phyloP scores from a whole-genome alignment of 2,113 vertebrate species.

The Hemichromis elongatus region DNA sequence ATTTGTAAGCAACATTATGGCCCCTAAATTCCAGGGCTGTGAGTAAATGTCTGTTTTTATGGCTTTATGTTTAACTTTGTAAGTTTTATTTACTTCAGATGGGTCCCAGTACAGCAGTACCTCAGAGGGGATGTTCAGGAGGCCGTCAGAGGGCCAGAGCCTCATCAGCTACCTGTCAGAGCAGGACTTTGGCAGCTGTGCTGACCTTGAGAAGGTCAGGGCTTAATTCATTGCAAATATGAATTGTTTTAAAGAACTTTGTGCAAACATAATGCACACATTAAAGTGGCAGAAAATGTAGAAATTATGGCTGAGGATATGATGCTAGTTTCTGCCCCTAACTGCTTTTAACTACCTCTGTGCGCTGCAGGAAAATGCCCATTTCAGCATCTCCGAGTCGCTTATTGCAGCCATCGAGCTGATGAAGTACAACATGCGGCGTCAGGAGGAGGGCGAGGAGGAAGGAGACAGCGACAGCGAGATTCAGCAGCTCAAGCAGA shows the following conservation, averaged over 20 bases:
- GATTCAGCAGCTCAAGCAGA: constrained; percentile 96
- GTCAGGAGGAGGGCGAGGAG: constrained; percentile 76
- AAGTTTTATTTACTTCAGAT: constrained; percentile 67
- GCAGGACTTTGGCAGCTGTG: constrained; percentile 98
- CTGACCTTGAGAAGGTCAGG: constrained; percentile 93
- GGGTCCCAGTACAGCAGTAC: constrained; percentile 73
- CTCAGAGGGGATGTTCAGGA: constrained; percentile 89
- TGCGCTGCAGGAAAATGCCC: constrained; percentile 87
- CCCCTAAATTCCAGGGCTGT: neutral
- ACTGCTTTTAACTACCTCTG: neutral
- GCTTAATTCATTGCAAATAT: neutral
- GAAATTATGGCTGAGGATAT: neutral
- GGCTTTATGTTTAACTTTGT: neutral
- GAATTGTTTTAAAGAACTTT: neutral
- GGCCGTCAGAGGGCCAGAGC: constrained; percentile 93
- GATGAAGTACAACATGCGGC: constrained; percentile 95
- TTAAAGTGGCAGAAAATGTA: neutral
- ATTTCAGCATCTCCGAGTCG: constrained; percentile 98
- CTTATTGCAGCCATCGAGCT: constrained; percentile 96
- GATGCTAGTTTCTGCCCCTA: neutral
- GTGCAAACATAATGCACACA: neutral
- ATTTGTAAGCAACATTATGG: neutral
- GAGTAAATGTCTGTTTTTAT: neutral
- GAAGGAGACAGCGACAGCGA: constrained; percentile 89
- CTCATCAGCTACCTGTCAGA: constrained; percentile 98